A percentile compares a stretch with the other conserved stretches of the same genome.
These are phyloP conservation scores for Caenorhabditis sp. DNA, from an alignment of 2,888 invertebrate species.

Conservation along the genomic window DNA sequence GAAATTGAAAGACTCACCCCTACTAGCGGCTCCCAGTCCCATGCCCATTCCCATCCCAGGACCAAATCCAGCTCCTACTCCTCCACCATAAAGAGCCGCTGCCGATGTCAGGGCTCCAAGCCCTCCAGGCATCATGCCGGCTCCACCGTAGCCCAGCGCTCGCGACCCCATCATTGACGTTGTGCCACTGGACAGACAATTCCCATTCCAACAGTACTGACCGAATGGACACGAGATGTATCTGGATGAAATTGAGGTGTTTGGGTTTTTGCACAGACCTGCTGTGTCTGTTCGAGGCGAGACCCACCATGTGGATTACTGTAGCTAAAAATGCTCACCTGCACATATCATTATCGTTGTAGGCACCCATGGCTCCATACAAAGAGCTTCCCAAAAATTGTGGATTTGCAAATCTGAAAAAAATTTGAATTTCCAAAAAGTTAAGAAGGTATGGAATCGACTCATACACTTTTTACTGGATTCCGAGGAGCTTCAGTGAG, in stretches of 20 bases:
- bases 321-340: constrained; percentile 70
- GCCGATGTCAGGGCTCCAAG: constrained; percentile 73
- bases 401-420: neutral
- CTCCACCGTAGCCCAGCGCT: constrained; percentile 54
- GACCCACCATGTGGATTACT: no score
- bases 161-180: constrained; percentile 64
- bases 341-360: constrained; percentile 81
- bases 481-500: no score
- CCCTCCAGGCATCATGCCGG: constrained; percentile 61
- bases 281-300: no score
- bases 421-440: no score
- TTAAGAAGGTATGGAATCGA: no score
- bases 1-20: constrained; percentile 24
- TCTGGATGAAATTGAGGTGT: no score
- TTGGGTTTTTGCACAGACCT: no score
- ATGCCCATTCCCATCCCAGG: constrained; percentile 1
- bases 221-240: constrained; percentile 82
- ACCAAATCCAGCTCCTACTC: neutral
- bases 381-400: constrained; percentile 79
- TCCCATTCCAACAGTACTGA: constrained; percentile 81
- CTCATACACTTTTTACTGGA: no score
- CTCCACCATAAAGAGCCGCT: constrained; percentile 69
- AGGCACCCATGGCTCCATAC: constrained; percentile 79
- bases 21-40: constrained; percentile 39
- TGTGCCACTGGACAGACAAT: constrained; percentile 73